A percentile compares a stretch with the other conserved stretches of the same genome.
Conservation (phyloP, 2,888 invertebrate genomes). For the Ferdinandea cuprea region DNA sequence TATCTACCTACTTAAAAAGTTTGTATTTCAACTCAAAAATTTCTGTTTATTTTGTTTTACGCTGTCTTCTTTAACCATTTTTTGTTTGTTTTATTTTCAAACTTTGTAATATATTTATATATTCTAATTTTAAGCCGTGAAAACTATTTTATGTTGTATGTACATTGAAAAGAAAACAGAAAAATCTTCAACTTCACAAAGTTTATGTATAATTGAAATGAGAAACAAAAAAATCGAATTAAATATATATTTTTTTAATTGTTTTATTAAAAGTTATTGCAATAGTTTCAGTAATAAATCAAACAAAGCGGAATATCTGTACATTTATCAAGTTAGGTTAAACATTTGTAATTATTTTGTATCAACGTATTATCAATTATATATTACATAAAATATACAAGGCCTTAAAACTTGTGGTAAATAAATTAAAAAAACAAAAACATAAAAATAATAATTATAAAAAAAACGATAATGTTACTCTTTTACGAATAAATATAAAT, state of each 20-base stretch:
- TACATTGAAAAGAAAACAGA: conserved; percentile 42
- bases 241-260: conserved; percentile 58
- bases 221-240: conserved; percentile 16
- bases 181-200: conserved; percentile 50
- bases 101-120: conserved; percentile 69
- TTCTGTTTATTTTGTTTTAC: conserved; percentile 27
- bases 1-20: conserved; percentile 49
- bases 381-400: conserved; percentile 55
- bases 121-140: conserved; percentile 63
- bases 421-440: conserved; percentile 46
- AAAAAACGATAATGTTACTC: conserved; percentile 46
- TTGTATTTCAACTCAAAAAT: conserved; percentile 48
- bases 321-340: conserved; percentile 68
- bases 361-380: conserved; percentile 65
- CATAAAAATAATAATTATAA: conserved; percentile 5
- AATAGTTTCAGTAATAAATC: conserved; percentile 66
- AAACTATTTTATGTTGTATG: conserved; percentile 41
- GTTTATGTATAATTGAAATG: conserved; percentile 41
- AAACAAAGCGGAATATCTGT: conserved; percentile 59
- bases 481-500: conserved; percentile 49
- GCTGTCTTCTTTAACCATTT: conserved; percentile 25
- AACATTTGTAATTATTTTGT: conserved; percentile 73
- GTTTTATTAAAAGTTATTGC: conserved; percentile 51
- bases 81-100: conserved; percentile 46
- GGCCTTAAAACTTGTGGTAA: conserved; percentile 72